Percentiles rank a stretch among this genome's conserved stretches.
Evolutionary conservation across 2,888 invertebrate genomes (phyloP).

Genomic region (Conus canariensis): DNA sequence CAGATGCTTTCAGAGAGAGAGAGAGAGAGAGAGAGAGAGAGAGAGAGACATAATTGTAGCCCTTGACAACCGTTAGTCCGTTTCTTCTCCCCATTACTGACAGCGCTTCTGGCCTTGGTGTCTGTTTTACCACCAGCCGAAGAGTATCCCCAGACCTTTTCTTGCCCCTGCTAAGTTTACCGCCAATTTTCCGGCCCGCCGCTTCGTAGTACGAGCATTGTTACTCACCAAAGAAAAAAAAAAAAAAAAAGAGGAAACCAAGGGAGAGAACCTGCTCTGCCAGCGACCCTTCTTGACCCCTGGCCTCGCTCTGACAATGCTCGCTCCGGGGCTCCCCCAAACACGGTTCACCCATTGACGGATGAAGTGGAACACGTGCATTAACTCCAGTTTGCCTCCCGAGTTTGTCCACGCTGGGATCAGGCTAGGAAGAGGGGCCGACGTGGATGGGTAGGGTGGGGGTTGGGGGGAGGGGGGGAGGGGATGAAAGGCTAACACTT

Average conservation of each 20-base stretch:
- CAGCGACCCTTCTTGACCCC: background rate
- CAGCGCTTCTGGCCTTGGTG: too few relatives aligned
- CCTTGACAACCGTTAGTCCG: too few relatives aligned
- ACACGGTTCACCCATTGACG: background rate
- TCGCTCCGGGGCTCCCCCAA: conserved; percentile 10
- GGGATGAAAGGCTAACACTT: background rate
- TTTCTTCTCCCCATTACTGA: too few relatives aligned
- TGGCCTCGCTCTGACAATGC: conserved; percentile 14
- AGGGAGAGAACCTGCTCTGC: conserved; percentile 1
- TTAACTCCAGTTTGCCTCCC: conserved; percentile 19
- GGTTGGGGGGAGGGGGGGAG: too few relatives aligned
- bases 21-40: too few relatives aligned
- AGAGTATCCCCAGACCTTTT: too few relatives aligned
- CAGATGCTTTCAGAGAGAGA: too few relatives aligned
- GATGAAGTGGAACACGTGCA: conserved; percentile 23
- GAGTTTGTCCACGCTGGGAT: background rate
- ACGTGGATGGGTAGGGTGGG: too few relatives aligned
- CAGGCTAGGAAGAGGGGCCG: too few relatives aligned
- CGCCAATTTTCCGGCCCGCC: background rate
- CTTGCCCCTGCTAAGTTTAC: too few relatives aligned
- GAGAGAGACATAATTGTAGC: background rate
- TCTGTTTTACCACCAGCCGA: too few relatives aligned
- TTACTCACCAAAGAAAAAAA: background rate
- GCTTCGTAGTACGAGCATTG: conserved; percentile 10
- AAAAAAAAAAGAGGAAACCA: background rate